Percentiles rank a stretch among this genome's conserved stretches.
These are phyloP conservation scores for Candoia aspera DNA, from an alignment of 2,113 vertebrate genomes.

Conservation along the genomic window DNA sequence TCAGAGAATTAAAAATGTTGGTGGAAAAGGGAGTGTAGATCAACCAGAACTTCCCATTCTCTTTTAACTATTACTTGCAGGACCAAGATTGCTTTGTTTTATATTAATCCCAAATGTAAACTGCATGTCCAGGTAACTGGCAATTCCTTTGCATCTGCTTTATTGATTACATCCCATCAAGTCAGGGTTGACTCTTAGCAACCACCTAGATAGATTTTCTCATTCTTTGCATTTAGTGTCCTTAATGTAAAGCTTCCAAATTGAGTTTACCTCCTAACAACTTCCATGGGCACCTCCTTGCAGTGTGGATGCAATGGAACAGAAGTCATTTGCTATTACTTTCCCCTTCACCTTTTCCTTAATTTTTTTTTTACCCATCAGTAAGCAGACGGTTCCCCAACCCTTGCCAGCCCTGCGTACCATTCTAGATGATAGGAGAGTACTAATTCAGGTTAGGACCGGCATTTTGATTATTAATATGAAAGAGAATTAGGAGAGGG, in stretches of 20 bases:
- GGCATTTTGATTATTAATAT: neutral
- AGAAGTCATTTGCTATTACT: neutral
- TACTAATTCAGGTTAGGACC: neutral
- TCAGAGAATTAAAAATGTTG: neutral
- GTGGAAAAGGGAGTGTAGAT: neutral
- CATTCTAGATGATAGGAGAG: neutral
- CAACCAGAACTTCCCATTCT: neutral
- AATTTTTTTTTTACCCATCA: neutral
- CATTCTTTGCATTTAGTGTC: neutral
- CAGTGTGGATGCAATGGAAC: too few species aligned
- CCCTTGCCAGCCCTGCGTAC: neutral
- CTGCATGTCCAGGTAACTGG: neutral
- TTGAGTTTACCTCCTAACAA: neutral
- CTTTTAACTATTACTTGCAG: neutral
- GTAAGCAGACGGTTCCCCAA: neutral
- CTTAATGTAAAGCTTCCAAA: neutral
- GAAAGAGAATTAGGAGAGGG: neutral
- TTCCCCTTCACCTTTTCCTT: neutral
- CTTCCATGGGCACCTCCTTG: neutral
- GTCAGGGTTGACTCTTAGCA: neutral
- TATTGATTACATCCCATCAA: neutral
- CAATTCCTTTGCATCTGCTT: neutral
- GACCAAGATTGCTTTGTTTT: neutral
- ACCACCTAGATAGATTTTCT: neutral
- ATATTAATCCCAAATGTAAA: neutral